These are phyloP conservation scores for Phaenicophaeus curvirostris DNA, from an alignment of 2,797 vertebrate species.

Conservation along the genomic window DNA sequence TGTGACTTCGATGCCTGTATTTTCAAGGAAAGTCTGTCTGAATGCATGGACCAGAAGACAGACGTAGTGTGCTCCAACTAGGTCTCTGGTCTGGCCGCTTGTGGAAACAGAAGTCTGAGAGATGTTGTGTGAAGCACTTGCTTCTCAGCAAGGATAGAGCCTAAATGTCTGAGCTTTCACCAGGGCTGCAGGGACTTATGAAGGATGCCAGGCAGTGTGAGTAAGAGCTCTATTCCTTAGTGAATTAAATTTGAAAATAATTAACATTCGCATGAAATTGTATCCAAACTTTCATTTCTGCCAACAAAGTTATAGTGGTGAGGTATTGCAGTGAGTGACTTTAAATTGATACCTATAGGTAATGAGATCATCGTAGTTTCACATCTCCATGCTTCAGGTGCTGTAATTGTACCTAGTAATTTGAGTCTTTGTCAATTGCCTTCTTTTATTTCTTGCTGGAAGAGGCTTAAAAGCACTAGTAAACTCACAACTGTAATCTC, in stretches of 20 bases:
- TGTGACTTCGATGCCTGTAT: neutral
- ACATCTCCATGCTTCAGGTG: neutral
- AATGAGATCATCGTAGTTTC: neutral
- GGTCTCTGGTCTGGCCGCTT: neutral
- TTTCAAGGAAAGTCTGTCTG: neutral
- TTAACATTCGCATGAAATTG: constrained; percentile 35
- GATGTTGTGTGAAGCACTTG: neutral
- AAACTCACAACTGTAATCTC: neutral
- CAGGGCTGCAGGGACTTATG: neutral
- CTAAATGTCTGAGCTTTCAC: neutral
- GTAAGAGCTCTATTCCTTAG: neutral
- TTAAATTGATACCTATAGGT: neutral
- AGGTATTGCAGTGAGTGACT: neutral
- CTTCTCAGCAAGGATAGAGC: neutral
- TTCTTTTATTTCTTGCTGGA: neutral
- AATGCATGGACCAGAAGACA: neutral
- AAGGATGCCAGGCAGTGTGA: neutral
- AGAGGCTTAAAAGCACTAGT: neutral
- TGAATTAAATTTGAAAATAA: constrained; percentile 25
- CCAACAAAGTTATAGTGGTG: neutral
- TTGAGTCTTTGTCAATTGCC: neutral
- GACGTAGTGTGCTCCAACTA: neutral
- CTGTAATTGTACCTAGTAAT: neutral
- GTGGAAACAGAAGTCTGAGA: neutral
- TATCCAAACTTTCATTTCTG: constrained; percentile 38